Percentiles rank a stretch among this genome's conserved stretches.
Evolutionary conservation across 2,888 invertebrate species (phyloP).

Genomic region (Polydrusus pterygomalis): DNA sequence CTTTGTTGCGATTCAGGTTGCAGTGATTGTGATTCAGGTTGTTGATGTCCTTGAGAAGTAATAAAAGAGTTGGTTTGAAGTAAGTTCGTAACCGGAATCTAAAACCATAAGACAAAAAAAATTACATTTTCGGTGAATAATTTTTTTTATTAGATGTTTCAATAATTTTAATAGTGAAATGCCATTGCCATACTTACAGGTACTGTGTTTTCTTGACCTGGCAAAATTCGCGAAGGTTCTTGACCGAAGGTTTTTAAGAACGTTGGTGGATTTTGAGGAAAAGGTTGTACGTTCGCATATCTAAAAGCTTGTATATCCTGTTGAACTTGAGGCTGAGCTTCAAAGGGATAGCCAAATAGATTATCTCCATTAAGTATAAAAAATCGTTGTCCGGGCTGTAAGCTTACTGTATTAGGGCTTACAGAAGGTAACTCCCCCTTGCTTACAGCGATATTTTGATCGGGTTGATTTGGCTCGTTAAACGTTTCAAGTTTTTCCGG

Average conservation of each 20-base stretch:
- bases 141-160: too few species aligned
- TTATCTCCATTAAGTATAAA: conserved; percentile 76
- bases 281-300: conserved; percentile 40
- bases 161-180: too few species aligned
- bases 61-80: conserved; percentile 39
- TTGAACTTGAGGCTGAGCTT: conserved; percentile 40
- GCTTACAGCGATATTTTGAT: conserved; percentile 57
- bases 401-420: conserved; percentile 54
- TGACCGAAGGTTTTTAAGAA: conserved; percentile 39
- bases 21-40: conserved; percentile 6
- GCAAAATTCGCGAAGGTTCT: conserved; percentile 34
- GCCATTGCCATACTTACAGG: not conserved
- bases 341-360: conserved; percentile 67
- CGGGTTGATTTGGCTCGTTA: conserved; percentile 61
- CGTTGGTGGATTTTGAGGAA: conserved; percentile 43
- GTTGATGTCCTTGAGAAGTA: not conserved
- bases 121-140: too few species aligned
- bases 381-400: conserved; percentile 74
- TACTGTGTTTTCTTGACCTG: not conserved
- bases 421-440: conserved; percentile 56
- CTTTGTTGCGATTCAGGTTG: conserved; percentile 2
- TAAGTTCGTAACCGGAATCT: conserved; percentile 25
- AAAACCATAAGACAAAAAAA: not conserved
- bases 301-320: conserved; percentile 15
- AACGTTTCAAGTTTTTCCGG: conserved; percentile 70